Evolutionary conservation across 2,797 vertebrate genomes (phyloP).

Genomic region (Fundulus diaphanus): DNA sequence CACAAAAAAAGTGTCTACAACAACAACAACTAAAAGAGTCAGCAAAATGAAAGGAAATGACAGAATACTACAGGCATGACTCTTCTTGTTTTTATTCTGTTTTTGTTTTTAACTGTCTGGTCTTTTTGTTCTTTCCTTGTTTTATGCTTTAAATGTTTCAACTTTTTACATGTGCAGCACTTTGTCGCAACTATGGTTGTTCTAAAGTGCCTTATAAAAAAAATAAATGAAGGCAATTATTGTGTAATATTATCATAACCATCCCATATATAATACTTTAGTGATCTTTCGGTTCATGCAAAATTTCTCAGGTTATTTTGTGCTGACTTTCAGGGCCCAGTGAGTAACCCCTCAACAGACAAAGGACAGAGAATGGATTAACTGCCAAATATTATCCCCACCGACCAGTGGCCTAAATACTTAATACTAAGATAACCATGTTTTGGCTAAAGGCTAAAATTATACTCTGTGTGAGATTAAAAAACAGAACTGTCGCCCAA

Average conservation of each 20-base stretch:
- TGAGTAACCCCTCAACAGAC: slow-evolving; percentile 23
- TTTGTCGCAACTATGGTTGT: too few species aligned
- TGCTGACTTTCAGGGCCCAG: slow-evolving; percentile 8
- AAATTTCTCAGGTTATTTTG: not conserved
- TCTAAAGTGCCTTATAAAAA: too few species aligned
- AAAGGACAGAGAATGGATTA: slow-evolving; percentile 56
- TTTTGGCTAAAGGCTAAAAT: slow-evolving; percentile 50
- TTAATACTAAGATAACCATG: slow-evolving; percentile 70
- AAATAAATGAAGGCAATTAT: too few species aligned
- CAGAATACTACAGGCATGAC: not conserved
- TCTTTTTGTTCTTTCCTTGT: too few species aligned
- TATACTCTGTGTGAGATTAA: slow-evolving; percentile 27
- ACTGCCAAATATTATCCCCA: slow-evolving; percentile 45
- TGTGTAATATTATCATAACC: not conserved
- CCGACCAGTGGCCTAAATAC: slow-evolving; percentile 73
- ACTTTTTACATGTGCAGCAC: too few species aligned
- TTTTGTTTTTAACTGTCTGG: too few species aligned
- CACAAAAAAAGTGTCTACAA: not conserved
- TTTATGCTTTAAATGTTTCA: too few species aligned
- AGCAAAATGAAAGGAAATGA: not conserved
- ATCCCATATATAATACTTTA: not conserved
- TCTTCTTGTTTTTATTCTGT: too few species aligned
- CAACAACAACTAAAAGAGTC: not conserved
- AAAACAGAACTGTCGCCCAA: slow-evolving; percentile 27
- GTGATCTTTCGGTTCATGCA: not conserved